Conservation (phyloP, 2,888 invertebrate species). For the Pherbina coryleti region DNA sequence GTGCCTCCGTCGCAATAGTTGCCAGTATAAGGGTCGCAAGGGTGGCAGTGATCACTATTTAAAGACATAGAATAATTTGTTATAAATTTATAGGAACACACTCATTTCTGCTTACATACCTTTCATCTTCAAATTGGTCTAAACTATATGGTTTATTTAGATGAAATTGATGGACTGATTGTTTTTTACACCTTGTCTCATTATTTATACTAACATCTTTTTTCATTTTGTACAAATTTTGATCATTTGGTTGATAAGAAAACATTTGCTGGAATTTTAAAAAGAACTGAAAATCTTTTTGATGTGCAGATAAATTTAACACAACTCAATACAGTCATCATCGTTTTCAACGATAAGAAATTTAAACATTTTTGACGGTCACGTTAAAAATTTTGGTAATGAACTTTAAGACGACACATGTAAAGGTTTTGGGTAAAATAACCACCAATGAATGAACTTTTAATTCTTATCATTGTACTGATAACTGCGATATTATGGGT, state of each 20-base stretch:
- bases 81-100: not conserved
- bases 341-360: constrained; percentile 9
- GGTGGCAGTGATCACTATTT: constrained; percentile 56
- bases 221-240: constrained; percentile 37
- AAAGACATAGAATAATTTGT: constrained; percentile 11
- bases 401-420: not conserved
- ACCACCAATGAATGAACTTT: too few species aligned
- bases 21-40: constrained; percentile 53
- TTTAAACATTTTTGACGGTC: not conserved
- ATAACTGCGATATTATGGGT: too few species aligned
- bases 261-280: not conserved
- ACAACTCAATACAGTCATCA: not conserved
- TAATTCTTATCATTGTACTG: too few species aligned
- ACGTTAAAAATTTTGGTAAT: not conserved
- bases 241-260: constrained; percentile 18
- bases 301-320: constrained; percentile 20
- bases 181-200: constrained; percentile 45
- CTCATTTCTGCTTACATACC: constrained; percentile 50
- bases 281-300: not conserved
- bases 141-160: constrained; percentile 49
- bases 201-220: constrained; percentile 58
- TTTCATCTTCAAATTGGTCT: constrained; percentile 56
- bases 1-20: constrained; percentile 54
- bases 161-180: constrained; percentile 60
- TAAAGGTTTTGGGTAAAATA: too few species aligned